These are phyloP conservation scores for Vimba vimba DNA, from an alignment of 2,113 vertebrate genomes.

Conservation along the genomic window DNA sequence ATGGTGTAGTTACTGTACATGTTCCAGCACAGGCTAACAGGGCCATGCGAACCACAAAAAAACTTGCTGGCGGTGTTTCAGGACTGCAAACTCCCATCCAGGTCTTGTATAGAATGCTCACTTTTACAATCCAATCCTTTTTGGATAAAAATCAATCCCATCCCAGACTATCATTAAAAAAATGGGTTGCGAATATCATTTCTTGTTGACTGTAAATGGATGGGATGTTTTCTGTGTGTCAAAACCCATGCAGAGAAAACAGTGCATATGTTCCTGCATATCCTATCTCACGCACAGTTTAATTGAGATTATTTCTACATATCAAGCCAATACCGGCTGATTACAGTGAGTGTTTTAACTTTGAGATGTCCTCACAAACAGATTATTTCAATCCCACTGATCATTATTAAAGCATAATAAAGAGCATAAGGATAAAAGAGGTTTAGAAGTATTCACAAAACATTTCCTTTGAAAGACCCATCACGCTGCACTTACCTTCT, in stretches of 20 bases:
- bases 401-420: slow-evolving; percentile 24
- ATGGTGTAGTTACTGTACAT: neutral
- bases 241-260: neutral
- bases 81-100: neutral
- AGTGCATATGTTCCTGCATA: neutral
- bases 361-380: slow-evolving; percentile 45
- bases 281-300: slow-evolving; percentile 30
- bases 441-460: neutral
- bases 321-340: slow-evolving; percentile 41
- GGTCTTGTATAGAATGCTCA: neutral
- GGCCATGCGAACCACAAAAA: neutral
- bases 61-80: neutral
- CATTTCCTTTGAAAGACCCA: neutral
- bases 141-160: slow-evolving; percentile 14
- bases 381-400: slow-evolving; percentile 25
- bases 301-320: slow-evolving; percentile 41
- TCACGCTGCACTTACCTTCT: neutral
- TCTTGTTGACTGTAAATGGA: neutral
- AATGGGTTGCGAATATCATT: neutral
- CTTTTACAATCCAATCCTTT: neutral
- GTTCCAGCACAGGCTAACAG: neutral
- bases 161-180: neutral
- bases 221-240: neutral
- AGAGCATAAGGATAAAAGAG: neutral
- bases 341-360: slow-evolving; percentile 47